phyloP scores from a whole-genome alignment of 2,888 invertebrate genomes.

The Euclidia mi region DNA sequence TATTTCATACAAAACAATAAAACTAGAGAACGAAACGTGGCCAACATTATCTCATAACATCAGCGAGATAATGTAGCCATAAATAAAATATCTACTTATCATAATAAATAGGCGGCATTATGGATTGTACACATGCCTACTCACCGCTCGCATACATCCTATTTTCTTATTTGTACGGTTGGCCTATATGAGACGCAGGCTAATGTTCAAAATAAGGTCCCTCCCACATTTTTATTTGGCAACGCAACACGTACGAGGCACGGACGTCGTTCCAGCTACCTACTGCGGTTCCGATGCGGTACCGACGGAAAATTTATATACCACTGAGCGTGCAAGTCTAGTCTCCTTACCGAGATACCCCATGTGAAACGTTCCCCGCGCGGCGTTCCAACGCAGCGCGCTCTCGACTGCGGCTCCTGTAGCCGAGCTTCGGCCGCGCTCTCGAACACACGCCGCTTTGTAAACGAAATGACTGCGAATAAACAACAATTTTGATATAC shows the following conservation, averaged over 20 bases:
- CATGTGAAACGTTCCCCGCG: slow-evolving; percentile 67
- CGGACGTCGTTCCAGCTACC: slow-evolving; percentile 77
- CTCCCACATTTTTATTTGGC: slow-evolving; percentile 79
- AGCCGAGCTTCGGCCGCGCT: slow-evolving; percentile 34
- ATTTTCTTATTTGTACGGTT: slow-evolving; percentile 42
- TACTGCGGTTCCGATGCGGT: slow-evolving; percentile 88
- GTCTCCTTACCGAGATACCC: slow-evolving; percentile 70
- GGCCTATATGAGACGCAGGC: slow-evolving; percentile 38
- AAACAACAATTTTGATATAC: slow-evolving; percentile 63
- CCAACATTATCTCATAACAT: slow-evolving; percentile 38
- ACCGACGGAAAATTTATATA: slow-evolving; percentile 86
- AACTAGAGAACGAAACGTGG: slow-evolving; percentile 23
- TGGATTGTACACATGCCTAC: slow-evolving; percentile 38
- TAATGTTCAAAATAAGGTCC: slow-evolving; percentile 63
- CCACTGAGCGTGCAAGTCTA: slow-evolving; percentile 83
- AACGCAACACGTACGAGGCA: slow-evolving; percentile 79
- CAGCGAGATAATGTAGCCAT: slow-evolving; percentile 35
- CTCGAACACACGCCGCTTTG: slow-evolving; percentile 65
- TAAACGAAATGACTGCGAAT: slow-evolving; percentile 77
- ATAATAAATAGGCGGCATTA: slow-evolving; percentile 52
- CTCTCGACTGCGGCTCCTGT: slow-evolving; percentile 72
- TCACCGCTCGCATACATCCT: slow-evolving; percentile 33
- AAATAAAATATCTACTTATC: slow-evolving; percentile 47
- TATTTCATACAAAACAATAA: slow-evolving; percentile 18
- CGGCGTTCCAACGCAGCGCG: slow-evolving; percentile 66